Evolutionary conservation across 1,140 invertebrate species (phyloP), one percentile per base, ranked within the genome.

Genomic region (Drosophila leontia): DNA sequence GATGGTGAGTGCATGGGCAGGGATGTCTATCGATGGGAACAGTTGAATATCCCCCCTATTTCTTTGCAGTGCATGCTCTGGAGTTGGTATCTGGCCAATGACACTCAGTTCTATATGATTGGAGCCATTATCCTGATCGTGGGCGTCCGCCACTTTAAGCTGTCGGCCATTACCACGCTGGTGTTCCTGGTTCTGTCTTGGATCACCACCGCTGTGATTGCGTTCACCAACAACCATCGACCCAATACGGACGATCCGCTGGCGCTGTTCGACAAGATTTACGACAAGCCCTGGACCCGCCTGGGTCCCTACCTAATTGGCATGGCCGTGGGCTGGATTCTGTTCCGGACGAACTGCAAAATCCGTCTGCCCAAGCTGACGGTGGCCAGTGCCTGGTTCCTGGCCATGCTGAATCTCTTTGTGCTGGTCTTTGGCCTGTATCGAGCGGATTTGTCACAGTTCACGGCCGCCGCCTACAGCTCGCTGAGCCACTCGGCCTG

Each of bases 81-180:
- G 96, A 97, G 96, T 93, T 97, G 97, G 96, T 97, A 97, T 82
- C 92, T 97, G n/a, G 96, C 96, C 0, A 96, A 97, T 75, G 97
- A 97, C 82, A 97, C 96, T 0, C 97, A 97, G 85, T 97, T 97
- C 92, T 97, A 97, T 82, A 94, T 97, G 23, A 94, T 97, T 32
- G 96, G 96, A 35, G 96, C 96, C 1, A 94, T 97, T 8, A 95
- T 97, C 12, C 93, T 97, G 3, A 96, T 97, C 51, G 81, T 97
- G 44, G 96, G 96, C 3, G 86, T 94, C 71, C 94, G 96, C 77
- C 95, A 97, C 82, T 96, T 97, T 78, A 96, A 96, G 91, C 92
- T 95, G 26, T 96, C 96, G 19, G 95, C 95, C 0, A 93, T 93
- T 7, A 93, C 95, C 0, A 93, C 96, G 5, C 84, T 94, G 2